Evolutionary conservation across 2,888 invertebrate species (phyloP).

Genomic region (Tortricodes alternella): DNA sequence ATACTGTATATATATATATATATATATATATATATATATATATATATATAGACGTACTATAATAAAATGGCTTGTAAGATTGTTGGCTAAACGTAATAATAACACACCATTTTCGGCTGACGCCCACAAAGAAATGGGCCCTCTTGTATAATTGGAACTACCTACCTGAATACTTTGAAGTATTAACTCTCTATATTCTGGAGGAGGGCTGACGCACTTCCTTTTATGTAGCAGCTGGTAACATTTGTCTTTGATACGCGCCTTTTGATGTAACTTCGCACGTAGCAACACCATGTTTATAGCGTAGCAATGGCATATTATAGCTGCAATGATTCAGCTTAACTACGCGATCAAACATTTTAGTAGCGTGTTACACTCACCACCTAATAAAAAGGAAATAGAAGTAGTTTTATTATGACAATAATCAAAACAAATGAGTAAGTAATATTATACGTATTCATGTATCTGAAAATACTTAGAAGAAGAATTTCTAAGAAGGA

Average conservation of each 20-base stretch:
- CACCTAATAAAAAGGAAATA: background rate
- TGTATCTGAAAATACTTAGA: background rate
- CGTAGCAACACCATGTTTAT: conserved; percentile 66
- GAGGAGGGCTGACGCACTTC: conserved; percentile 58
- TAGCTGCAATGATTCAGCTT: background rate
- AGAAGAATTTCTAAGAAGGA: no score
- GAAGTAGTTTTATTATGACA: background rate
- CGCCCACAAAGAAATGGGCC: conserved; percentile 39
- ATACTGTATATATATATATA: no score
- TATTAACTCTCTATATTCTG: conserved; percentile 52
- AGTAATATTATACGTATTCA: no score
- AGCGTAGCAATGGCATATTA: conserved; percentile 31
- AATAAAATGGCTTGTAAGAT: no score
- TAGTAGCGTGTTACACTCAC: background rate
- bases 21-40: no score
- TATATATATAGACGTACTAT: no score
- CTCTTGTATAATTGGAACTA: conserved; percentile 65
- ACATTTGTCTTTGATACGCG: conserved; percentile 71
- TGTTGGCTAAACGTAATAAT: conserved; percentile 1
- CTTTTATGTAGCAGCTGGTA: conserved; percentile 55
- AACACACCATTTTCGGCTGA: conserved; percentile 17
- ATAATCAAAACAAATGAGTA: no score
- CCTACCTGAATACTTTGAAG: conserved; percentile 42
- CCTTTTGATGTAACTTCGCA: conserved; percentile 74
- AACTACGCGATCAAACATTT: conserved; percentile 12